Percentiles rank a stretch among this genome's conserved stretches.
These are phyloP conservation scores for Rhabdophis nuchalis DNA, from an alignment of 2,797 vertebrate species.

Conservation along the genomic window DNA sequence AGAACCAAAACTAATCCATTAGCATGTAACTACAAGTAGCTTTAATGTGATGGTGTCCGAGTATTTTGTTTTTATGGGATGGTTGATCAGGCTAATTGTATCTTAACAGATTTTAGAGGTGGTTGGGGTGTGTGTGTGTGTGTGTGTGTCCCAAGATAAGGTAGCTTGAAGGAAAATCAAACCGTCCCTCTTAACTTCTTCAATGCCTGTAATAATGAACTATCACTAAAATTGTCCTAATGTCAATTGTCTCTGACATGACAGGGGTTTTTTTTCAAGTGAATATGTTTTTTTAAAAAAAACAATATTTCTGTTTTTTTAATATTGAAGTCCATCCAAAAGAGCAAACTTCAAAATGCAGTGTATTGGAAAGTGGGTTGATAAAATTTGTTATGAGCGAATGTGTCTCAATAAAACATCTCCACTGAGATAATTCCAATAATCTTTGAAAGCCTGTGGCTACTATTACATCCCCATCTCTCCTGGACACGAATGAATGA, in stretches of 20 bases:
- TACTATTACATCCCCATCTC: neutral
- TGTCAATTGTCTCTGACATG: slow-evolving; percentile 2
- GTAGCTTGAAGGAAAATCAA: neutral
- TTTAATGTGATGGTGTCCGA: neutral
- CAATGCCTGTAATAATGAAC: slow-evolving; percentile 28
- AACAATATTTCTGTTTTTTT: slow-evolving; percentile 4
- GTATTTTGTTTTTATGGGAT: neutral
- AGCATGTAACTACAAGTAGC: neutral
- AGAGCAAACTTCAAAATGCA: slow-evolving; percentile 34
- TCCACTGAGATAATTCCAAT: slow-evolving; percentile 38
- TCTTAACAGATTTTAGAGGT: neutral
- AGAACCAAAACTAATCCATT: neutral
- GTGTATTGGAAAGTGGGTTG: slow-evolving; percentile 28
- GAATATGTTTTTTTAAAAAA: slow-evolving; percentile 37
- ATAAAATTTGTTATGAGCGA: slow-evolving; percentile 38
- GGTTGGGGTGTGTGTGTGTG: no score
- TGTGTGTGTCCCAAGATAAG: no score
- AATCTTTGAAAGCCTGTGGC: slow-evolving; percentile 16
- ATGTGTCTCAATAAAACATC: neutral
- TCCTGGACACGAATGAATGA: neutral
- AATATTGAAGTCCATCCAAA: slow-evolving; percentile 42
- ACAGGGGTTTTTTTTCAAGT: slow-evolving; percentile 13
- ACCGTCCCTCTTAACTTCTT: slow-evolving; percentile 14
- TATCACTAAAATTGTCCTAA: neutral
- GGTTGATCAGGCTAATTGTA: neutral